phyloP scores from a whole-genome alignment of 2,888 invertebrate species.

The Notocelia uddmanniana region DNA sequence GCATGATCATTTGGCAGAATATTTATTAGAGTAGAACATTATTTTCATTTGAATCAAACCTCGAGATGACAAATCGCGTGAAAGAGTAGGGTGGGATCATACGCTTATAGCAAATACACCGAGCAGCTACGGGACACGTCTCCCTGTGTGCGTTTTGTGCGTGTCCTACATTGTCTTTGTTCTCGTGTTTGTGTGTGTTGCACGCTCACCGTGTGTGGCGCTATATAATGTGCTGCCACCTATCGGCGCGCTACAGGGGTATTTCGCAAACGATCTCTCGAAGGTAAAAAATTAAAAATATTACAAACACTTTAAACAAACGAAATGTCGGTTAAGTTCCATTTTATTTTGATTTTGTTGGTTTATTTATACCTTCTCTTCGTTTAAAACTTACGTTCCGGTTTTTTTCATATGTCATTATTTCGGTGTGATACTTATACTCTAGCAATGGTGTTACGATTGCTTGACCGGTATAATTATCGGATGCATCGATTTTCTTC shows the following conservation, averaged over 20 bases:
- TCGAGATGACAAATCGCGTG: constrained; percentile 50
- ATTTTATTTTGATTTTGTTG: constrained; percentile 66
- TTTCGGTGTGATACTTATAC: constrained; percentile 74
- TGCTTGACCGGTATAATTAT: constrained; percentile 70
- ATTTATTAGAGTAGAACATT: constrained; percentile 71
- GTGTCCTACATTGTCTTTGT: constrained; percentile 86
- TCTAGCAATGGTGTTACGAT: constrained; percentile 55
- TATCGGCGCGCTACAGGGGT: constrained; percentile 90
- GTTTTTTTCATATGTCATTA: constrained; percentile 68
- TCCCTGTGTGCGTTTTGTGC: constrained; percentile 84
- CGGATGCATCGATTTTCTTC: constrained; percentile 69
- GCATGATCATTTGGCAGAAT: constrained; percentile 70
- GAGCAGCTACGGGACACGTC: constrained; percentile 76
- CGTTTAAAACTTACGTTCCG: constrained; percentile 60
- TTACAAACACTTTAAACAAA: constrained; percentile 71
- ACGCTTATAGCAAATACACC: constrained; percentile 84
- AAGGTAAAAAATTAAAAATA: constrained; percentile 91
- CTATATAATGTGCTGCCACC: constrained; percentile 81
- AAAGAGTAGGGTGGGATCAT: constrained; percentile 47
- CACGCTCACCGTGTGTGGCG: constrained; percentile 86
- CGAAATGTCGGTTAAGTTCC: constrained; percentile 75
- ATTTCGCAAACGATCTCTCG: constrained; percentile 98
- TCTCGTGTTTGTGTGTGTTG: constrained; percentile 87
- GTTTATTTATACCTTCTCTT: constrained; percentile 66
- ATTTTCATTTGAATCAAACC: constrained; percentile 56